phyloP scores from a whole-genome alignment of 2,888 invertebrate species.

The Chymomyza amoena region DNA sequence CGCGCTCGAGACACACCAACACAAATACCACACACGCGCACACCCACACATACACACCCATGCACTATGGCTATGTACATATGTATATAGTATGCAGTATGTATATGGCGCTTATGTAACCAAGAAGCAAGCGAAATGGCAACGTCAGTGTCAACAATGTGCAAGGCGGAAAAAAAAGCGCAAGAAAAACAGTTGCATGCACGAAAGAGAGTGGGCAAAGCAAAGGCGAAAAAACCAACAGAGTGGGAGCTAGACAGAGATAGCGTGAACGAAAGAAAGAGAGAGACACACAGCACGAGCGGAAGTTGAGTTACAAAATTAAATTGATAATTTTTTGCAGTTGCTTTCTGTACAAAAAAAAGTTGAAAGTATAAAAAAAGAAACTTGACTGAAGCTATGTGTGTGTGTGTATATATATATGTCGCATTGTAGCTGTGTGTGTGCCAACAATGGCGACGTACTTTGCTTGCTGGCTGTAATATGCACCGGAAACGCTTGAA shows the following conservation, averaged over 20 bases:
- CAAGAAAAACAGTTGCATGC: conserved; percentile 32
- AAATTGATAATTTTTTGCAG: conserved; percentile 65
- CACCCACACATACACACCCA: conserved; percentile 1
- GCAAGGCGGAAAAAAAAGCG: conserved; percentile 60
- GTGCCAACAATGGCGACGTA: conserved; percentile 61
- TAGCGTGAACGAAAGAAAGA: background rate
- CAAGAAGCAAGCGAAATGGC: conserved; percentile 49
- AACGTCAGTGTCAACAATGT: conserved; percentile 66
- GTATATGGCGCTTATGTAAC: conserved; percentile 54
- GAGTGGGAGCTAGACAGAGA: background rate
- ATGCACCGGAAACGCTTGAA: conserved; percentile 73
- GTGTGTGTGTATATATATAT: conserved; percentile 22
- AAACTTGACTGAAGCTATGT: conserved; percentile 47
- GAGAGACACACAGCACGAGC: conserved; percentile 43
- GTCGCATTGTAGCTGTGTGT: background rate
- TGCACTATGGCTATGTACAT: background rate
- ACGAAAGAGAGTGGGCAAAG: conserved; percentile 8
- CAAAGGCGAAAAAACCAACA: conserved; percentile 21
- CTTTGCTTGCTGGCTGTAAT: conserved; percentile 57
- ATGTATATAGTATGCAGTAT: too few species aligned
- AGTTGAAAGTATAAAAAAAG: conserved; percentile 27
- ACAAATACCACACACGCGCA: conserved; percentile 2
- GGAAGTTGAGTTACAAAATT: conserved; percentile 74
- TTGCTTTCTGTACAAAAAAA: conserved; percentile 18
- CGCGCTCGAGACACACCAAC: background rate